A percentile compares a stretch with the other conserved stretches of the same genome.
These are phyloP conservation scores for Acanthurus lineatus DNA, from an alignment of 2,797 vertebrate species.

Conservation along the genomic window DNA sequence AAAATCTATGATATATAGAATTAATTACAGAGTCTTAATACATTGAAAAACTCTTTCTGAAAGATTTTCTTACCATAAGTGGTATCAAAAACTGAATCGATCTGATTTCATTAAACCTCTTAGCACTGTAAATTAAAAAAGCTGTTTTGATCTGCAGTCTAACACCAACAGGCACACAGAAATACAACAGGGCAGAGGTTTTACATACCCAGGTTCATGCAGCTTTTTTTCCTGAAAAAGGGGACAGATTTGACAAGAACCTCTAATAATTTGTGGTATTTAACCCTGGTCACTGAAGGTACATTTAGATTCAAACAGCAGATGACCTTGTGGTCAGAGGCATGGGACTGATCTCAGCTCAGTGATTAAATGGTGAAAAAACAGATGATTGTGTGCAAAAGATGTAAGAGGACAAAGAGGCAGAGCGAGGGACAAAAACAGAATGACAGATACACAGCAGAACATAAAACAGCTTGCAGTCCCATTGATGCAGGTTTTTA, in stretches of 20 bases:
- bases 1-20: neutral
- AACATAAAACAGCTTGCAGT: conserved; percentile 20
- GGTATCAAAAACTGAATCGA: neutral
- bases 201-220: neutral
- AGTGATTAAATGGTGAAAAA: conserved; percentile 13
- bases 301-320: neutral
- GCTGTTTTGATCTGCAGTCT: neutral
- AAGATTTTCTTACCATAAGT: too few relatives aligned
- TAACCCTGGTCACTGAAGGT: neutral
- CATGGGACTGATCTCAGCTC: neutral
- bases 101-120: neutral
- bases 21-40: neutral
- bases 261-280: neutral
- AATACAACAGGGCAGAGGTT: neutral
- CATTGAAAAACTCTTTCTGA: too few relatives aligned
- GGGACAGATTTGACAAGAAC: neutral
- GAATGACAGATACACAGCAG: neutral
- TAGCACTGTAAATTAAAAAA: too few relatives aligned
- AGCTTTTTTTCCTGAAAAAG: neutral
- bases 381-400: neutral
- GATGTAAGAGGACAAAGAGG: neutral
- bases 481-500: conserved; percentile 29
- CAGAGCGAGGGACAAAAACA: conserved; percentile 3
- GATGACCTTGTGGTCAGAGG: neutral
- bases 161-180: neutral